Base-by-base conservation (phyloP, 2,797 vertebrate genomes). In the Lycodopsis pacificus region DNA sequence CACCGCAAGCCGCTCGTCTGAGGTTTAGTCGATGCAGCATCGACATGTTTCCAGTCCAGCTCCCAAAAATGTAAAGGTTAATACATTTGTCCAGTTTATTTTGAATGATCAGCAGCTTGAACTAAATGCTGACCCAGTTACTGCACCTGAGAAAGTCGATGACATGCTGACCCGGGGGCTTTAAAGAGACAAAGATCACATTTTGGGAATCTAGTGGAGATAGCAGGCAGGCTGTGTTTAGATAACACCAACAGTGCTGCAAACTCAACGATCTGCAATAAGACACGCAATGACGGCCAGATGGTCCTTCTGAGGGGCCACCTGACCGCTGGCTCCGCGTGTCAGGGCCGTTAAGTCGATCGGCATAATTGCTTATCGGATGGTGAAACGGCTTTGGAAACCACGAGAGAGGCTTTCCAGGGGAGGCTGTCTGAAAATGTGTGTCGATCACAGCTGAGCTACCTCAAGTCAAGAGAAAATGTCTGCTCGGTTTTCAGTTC, bases 11-110 rank as follows among this genome's bases (percentile, higher is more conserved):
- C 53, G n/a, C 59, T 58, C 8, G n/a, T 76, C 49, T 67, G 73
- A 72, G 68, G 38, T 76, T 78, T 70, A 76, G 73, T 83, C 62
- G 14, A 79, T 87, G 81, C 79, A 54, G 80, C 76, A 69, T 65
- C 77, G 79, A 86, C 44, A 25, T 13, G 62, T 77, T 83, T 86
- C 71, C 63, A 68, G 71, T 27, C 68, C 46, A 71, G 14, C 77
- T 80, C 73, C 32, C 58, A 54, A 72, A 86, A 82, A 81, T 59
- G 1, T 34, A 86, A 73, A 83, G 65, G 65, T 76, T 82, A 85
- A 84, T 80, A 82, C 81, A 86, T 11, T 22, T 53, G 48, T 32
- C 25, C 1, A 2, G 30, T 77, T 82, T 27, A 0, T 77, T 82
- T 42, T 53, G 30, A 61, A 46, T 40, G 67, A 79, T 86, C 77